Evolutionary conservation across 2,888 invertebrate species (phyloP), one percentile per base, ranked within the genome.

Genomic region (Heliconius charithonia): DNA sequence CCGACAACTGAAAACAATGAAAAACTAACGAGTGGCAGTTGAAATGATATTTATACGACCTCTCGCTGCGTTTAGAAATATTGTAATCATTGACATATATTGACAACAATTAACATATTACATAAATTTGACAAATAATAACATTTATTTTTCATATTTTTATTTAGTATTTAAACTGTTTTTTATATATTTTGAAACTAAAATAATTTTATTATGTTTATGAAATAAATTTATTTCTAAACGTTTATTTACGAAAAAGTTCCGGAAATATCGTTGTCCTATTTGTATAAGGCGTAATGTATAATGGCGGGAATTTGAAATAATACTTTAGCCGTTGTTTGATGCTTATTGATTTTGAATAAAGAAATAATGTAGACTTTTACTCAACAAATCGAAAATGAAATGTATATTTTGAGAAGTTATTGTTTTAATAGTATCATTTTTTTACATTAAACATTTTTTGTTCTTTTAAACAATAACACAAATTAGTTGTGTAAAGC

Each of bases 261-360:
- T 89, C 89, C 87, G 88, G 89, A 89, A 86, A 81, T 79, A 71
- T 83, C 82, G 78, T 45, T 74, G 59, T 32, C 16, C 63, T 63
- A 51, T 19, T 37, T 37, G 63, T 41, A 32, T 32, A 32, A 32
- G 32, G 32, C 32, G 0, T 32, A 9, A 32, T 32, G 9, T 32
- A n/a, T 16, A 7, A 41, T 25, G 62, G 74, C 74, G 74, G 63
- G 27, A 63, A 29, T 74, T 74, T 45, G 22, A 74, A 74, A 63
- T 45, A 27, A 6, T 29, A 29, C 19, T 27, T 22, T 6, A n/a
- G 29, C 22, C 19, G 41, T 10, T 41, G 10, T 19, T 62, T 32
- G 9, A n/a, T 63, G 16, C 19, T 73, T 41, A 22, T 56, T 32
- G 22, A 51, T 7, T 59, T n/a, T 59, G n/a, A 51, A 19, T 59